Evolutionary conservation across 2,888 invertebrate species (phyloP).

Genomic region (Malthinus flaveolus): DNA sequence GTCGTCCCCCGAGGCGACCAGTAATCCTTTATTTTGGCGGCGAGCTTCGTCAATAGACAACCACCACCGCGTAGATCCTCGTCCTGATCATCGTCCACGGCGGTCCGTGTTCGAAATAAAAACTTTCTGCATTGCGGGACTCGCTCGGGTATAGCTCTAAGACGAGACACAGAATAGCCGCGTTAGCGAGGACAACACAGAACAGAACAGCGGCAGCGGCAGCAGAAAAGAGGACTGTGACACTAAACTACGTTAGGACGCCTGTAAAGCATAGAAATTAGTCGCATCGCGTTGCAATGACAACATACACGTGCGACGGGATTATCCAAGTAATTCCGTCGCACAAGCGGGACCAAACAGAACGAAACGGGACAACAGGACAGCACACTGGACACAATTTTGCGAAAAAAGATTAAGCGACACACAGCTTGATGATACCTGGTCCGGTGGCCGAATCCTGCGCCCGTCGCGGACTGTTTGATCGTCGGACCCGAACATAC

Average conservation of each 20-base stretch:
- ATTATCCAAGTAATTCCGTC: constrained; percentile 15
- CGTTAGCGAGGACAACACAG: constrained; percentile 34
- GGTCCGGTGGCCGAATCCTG: constrained; percentile 42
- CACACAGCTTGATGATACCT: constrained; percentile 40
- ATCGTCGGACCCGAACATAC: constrained; percentile 41
- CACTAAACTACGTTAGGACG: constrained; percentile 35
- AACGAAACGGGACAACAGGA: constrained; percentile 38
- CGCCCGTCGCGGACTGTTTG: constrained; percentile 46
- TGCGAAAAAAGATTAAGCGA: constrained; percentile 41
- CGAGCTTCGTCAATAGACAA: constrained; percentile 19
- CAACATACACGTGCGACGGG: constrained; percentile 31
- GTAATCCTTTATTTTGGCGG: constrained; percentile 11
- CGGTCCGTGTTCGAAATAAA: constrained; percentile 4
- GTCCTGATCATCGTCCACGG: not conserved
- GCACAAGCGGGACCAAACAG: constrained; percentile 33
- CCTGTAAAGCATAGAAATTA: constrained; percentile 39
- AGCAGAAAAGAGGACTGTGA: constrained; percentile 33
- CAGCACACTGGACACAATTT: constrained; percentile 35
- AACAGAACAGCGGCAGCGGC: constrained; percentile 27
- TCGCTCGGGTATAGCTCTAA: constrained; percentile 9
- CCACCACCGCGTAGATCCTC: constrained; percentile 4
- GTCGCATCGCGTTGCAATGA: constrained; percentile 28
- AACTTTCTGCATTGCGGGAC: constrained; percentile 24
- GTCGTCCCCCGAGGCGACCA: constrained; percentile 21
- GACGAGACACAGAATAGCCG: constrained; percentile 19